Conservation (phyloP, 2,113 vertebrate genomes). For the Numida meleagris region DNA sequence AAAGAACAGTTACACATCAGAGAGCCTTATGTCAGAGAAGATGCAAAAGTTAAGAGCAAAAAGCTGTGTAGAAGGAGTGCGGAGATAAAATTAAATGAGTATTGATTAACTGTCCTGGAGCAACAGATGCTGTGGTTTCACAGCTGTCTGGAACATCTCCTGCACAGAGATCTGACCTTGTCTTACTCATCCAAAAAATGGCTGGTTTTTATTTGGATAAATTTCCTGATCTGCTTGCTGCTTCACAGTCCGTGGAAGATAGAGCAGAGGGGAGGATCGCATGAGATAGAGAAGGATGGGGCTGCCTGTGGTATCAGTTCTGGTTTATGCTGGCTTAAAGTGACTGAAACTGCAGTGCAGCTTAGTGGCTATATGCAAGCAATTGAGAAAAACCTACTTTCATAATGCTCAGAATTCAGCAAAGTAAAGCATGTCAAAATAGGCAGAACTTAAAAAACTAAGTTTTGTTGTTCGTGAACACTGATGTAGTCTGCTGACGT, state of each 20-base stretch:
- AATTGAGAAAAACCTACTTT: not conserved
- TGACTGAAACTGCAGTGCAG: accelerated
- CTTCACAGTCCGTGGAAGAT: not conserved
- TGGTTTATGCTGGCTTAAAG: not conserved
- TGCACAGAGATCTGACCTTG: not conserved
- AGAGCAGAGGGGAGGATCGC: not conserved
- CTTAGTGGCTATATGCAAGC: not conserved
- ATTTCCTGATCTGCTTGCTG: not conserved
- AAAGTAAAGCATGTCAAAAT: not conserved
- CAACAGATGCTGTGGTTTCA: not conserved
- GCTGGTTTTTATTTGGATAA: not conserved
- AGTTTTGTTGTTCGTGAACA: not conserved
- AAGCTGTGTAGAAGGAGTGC: not conserved
- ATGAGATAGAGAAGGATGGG: not conserved
- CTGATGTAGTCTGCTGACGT: not conserved
- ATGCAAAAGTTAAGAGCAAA: not conserved
- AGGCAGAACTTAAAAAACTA: not conserved
- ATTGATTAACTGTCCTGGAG: constrained; percentile 6
- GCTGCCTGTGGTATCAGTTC: not conserved
- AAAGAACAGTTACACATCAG: constrained; percentile 6
- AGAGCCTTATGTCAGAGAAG: not conserved
- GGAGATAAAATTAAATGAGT: not conserved
- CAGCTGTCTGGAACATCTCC: not conserved
- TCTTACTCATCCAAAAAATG: not conserved
- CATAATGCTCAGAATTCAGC: not conserved